Evolutionary conservation across 2,113 vertebrate species (phyloP).

Genomic region (Catharus fuscescens): DNA sequence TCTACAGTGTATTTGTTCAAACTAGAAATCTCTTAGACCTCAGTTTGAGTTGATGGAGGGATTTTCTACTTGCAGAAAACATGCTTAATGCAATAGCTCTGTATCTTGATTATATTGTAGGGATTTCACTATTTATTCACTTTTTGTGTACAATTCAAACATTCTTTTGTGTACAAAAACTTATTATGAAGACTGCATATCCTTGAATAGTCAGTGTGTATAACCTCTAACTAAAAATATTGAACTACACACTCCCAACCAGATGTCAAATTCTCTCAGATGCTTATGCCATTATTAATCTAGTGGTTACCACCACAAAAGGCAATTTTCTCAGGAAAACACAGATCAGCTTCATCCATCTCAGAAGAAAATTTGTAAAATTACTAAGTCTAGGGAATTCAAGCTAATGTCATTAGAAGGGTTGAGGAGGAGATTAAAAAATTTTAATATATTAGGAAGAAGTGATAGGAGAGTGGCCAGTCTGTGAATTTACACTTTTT

Average conservation of each 20-base stretch:
- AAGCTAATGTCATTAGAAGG: neutral
- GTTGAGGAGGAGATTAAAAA: neutral
- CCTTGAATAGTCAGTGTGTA: neutral
- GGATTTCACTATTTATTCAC: neutral
- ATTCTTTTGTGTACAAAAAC: neutral
- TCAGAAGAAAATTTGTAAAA: neutral
- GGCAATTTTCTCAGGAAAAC: neutral
- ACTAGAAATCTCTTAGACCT: neutral
- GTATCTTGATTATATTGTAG: neutral
- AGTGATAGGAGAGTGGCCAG: neutral
- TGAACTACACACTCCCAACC: neutral
- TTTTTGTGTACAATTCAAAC: neutral
- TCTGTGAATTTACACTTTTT: neutral
- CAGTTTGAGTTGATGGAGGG: neutral
- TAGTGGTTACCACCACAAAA: neutral
- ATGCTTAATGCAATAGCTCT: neutral
- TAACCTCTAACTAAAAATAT: neutral
- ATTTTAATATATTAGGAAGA: neutral
- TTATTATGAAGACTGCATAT: neutral
- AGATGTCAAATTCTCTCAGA: neutral
- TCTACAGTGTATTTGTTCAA: neutral
- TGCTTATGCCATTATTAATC: neutral
- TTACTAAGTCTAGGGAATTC: neutral
- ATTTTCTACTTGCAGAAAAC: neutral
- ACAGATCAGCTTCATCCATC: neutral